Percentiles rank a stretch among this genome's conserved stretches.
Evolutionary conservation across 2,888 invertebrate species (phyloP).

Genomic region (Molorchus minor): DNA sequence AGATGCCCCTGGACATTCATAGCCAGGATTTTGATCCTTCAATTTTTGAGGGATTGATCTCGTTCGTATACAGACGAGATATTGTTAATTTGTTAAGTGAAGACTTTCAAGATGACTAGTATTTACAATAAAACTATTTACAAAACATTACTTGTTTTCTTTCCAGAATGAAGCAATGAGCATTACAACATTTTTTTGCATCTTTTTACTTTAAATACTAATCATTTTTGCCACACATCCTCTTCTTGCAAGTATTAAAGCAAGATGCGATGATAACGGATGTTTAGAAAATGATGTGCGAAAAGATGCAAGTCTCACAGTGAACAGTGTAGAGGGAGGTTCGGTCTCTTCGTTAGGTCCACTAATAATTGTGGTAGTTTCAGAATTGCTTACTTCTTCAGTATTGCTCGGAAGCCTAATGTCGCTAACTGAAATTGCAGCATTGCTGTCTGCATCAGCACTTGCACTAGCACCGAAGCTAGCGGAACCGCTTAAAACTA

Average conservation of each 20-base stretch:
- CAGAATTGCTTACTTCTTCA: neutral
- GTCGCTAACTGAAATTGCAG: neutral
- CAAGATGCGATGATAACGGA: constrained; percentile 35
- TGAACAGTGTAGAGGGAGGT: constrained; percentile 46
- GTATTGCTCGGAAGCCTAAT: neutral
- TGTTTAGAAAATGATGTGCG: constrained; percentile 8
- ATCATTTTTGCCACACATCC: constrained; percentile 21
- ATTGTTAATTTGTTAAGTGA: constrained; percentile 31
- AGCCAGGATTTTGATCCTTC: constrained; percentile 12
- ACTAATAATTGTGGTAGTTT: constrained; percentile 11
- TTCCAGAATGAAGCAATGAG: no score
- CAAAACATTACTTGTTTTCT: no score
- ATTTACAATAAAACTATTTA: no score
- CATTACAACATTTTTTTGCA: no score
- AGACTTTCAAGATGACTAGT: constrained; percentile 13
- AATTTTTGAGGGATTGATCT: constrained; percentile 31
- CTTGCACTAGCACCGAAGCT: neutral
- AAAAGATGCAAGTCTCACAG: constrained; percentile 44
- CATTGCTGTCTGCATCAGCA: constrained; percentile 5
- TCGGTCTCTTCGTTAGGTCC: constrained; percentile 27
- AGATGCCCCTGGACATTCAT: neutral
- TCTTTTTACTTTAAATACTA: neutral
- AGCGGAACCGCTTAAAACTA: neutral
- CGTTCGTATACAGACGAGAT: constrained; percentile 48
- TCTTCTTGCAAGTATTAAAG: constrained; percentile 45